Base-by-base conservation (phyloP, 2,888 invertebrate species). In the Caradrina kadenii region DNA sequence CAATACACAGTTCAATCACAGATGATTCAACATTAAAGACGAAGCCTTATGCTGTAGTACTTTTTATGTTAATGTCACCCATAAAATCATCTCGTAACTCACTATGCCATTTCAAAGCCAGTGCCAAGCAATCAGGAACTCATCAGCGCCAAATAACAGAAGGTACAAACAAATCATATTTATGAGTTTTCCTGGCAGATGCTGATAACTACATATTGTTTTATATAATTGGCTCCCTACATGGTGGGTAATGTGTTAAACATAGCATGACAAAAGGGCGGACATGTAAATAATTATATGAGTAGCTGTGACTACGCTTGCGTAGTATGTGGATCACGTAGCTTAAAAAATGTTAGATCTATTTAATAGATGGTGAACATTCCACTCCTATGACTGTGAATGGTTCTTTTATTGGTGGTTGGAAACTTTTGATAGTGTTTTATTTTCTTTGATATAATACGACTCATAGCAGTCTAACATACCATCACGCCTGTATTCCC, bases 171-270 rank as follows among this genome's bases (percentile, higher is more conserved):
- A 79, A 88, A 84, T 83, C 75, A 73, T 67, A 56, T 78, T 73
- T 70, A 75, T 45, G 68, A 77, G 78, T 82, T 82, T 84, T 83
- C 83, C 81, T 80, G 76, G 69, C 79, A 79, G 63, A 69, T 58
- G 52, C 61, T 76, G 60, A 63, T 85, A 83, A 87, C 66, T 82
- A 71, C 84, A 85, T 75, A 89, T 90, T 87, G 89, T 88, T 80
- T 81, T 78, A 80, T 85, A 78, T 89, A 87, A 90, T 87, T 83
- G 85, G 60, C 69, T 59, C 85, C 84, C 19, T 85, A 81, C 81
- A 84, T 66, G 85, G 85, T 22, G 21, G 62, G 53, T 82, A 85
- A 85, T 87, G 76, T 71, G 67, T 76, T 71, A 65, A 70, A 69
- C 78, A 71, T 58, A 66, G 62, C 60, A 17, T 70, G 68, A 80